These are phyloP conservation scores for Poeciliopsis turrubarensis DNA, from an alignment of 2,113 vertebrate species.

Conservation along the genomic window DNA sequence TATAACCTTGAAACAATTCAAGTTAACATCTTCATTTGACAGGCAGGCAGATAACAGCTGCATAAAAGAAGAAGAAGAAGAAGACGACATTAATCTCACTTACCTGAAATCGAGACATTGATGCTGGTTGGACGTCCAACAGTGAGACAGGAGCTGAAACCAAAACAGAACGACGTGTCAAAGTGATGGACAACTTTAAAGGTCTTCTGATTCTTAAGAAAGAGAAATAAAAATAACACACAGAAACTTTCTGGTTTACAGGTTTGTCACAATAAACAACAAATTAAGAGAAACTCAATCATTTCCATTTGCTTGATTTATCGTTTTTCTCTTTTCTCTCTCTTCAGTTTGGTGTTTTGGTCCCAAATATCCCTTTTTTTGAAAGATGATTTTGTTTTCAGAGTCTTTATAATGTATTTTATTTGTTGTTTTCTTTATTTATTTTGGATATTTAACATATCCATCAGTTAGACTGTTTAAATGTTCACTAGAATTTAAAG, in stretches of 20 bases:
- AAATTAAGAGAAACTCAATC: too few relatives aligned
- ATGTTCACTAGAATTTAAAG: too few relatives aligned
- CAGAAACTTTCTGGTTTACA: not conserved
- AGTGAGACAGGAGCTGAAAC: conserved; percentile 53
- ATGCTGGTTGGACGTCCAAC: conserved; percentile 37
- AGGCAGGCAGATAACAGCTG: conserved; percentile 1
- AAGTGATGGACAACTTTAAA: not conserved
- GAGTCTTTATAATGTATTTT: too few relatives aligned
- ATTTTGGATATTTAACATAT: too few relatives aligned
- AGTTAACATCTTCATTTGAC: conserved; percentile 1
- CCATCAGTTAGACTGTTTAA: too few relatives aligned
- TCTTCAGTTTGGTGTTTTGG: too few relatives aligned
- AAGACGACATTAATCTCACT: conserved; percentile 8
- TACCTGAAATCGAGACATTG: conserved; percentile 68
- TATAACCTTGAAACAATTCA: not conserved
- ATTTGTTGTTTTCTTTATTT: too few relatives aligned
- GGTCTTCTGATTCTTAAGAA: not conserved
- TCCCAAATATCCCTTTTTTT: too few relatives aligned
- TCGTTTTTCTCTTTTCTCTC: too few relatives aligned
- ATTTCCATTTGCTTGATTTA: too few relatives aligned
- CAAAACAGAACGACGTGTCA: conserved; percentile 30
- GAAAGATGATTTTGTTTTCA: too few relatives aligned
- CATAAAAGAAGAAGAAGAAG: not conserved
- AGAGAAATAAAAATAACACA: not conserved
- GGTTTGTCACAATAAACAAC: too few relatives aligned